Evolutionary conservation across 2,113 vertebrate species (phyloP).

Genomic region (Apteryx owenii): DNA sequence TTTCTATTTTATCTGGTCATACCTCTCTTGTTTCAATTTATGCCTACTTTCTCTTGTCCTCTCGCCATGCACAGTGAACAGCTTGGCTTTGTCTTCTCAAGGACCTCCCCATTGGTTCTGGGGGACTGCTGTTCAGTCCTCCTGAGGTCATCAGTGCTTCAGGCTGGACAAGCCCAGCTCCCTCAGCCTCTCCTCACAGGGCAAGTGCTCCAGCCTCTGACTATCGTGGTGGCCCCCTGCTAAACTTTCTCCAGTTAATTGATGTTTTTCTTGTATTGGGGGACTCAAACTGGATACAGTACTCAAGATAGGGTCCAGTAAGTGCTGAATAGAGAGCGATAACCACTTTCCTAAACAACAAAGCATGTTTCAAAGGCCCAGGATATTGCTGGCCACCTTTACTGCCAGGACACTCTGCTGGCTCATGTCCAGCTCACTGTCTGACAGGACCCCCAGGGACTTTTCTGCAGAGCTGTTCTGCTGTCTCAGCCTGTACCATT

Average conservation of each 20-base stretch:
- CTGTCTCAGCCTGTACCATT: fast-evolving
- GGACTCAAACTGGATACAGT: neutral
- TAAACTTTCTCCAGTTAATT: neutral
- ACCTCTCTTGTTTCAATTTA: neutral
- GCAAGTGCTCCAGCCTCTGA: neutral
- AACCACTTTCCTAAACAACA: neutral
- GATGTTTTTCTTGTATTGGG: neutral
- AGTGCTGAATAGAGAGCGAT: neutral
- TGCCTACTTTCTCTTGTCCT: neutral
- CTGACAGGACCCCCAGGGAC: neutral
- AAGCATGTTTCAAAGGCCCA: neutral
- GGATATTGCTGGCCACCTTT: fast-evolving
- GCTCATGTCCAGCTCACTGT: neutral
- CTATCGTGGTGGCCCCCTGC: neutral
- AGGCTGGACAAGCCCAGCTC: neutral
- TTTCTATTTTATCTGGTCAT: neutral
- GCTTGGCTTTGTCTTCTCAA: neutral
- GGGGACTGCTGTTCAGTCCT: neutral
- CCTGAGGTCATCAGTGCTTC: neutral
- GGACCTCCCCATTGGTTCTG: neutral
- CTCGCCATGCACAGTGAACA: fast-evolving
- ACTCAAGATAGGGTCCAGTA: neutral
- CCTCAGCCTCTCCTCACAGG: neutral
- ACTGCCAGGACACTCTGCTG: neutral
- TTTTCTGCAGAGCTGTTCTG: neutral